These are phyloP conservation scores for Macrosiphum euphorbiae DNA, from an alignment of 2,888 invertebrate species.

Conservation along the genomic window DNA sequence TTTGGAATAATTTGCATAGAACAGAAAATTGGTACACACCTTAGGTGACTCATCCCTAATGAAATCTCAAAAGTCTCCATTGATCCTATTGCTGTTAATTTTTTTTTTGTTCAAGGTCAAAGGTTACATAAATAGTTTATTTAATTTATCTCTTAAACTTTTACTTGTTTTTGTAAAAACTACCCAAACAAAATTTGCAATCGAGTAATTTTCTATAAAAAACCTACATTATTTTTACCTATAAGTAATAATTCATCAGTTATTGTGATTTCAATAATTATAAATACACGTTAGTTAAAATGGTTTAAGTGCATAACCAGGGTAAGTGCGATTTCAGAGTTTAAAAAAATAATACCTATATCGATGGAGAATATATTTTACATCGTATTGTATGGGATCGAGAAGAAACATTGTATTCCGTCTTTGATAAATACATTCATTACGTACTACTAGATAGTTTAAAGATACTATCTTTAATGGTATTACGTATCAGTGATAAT, in stretches of 20 bases:
- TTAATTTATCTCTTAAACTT: conserved; percentile 8
- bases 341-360: too few relatives aligned
- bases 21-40: conserved; percentile 8
- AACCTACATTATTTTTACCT: background rate
- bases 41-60: background rate
- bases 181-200: background rate
- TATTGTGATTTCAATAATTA: background rate
- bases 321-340: too few relatives aligned
- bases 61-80: conserved; percentile 19
- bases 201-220: background rate
- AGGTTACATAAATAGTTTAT: background rate
- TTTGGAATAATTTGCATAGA: conserved; percentile 13
- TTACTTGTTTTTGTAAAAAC: background rate
- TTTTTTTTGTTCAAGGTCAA: background rate
- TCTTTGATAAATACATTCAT: too few relatives aligned
- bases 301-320: too few relatives aligned
- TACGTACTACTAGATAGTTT: background rate
- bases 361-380: too few relatives aligned
- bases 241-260: too few relatives aligned
- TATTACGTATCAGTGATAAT: conserved; percentile 66
- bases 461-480: conserved; percentile 66
- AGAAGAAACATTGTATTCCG: too few relatives aligned
- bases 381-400: too few relatives aligned
- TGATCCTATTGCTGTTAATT: conserved; percentile 1
- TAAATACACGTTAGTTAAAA: background rate